Evolutionary conservation across 2,113 vertebrate species (phyloP).

Genomic region (Phycodurus eques): DNA sequence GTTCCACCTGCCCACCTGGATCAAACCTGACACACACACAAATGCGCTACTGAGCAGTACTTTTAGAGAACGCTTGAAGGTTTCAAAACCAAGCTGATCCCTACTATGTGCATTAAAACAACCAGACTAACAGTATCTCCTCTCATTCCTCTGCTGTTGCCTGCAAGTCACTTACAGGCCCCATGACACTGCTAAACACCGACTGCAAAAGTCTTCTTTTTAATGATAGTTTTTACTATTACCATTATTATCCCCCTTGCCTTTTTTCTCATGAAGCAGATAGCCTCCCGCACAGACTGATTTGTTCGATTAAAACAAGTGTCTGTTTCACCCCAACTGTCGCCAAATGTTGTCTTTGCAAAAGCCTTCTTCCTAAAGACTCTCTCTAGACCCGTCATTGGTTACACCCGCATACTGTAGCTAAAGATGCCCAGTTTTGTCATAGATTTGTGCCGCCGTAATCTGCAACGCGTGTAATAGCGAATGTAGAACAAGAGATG

Average conservation of each 20-base stretch:
- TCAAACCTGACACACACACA: slow-evolving; percentile 86
- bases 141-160: background rate
- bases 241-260: background rate
- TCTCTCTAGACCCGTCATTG: background rate
- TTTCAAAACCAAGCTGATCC: background rate
- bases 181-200: background rate
- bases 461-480: background rate
- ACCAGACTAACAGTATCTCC: background rate
- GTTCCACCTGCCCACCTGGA: slow-evolving; percentile 99
- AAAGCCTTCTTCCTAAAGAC: background rate
- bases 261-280: background rate
- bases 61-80: background rate
- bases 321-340: too few relatives aligned
- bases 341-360: too few relatives aligned
- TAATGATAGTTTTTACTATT: background rate
- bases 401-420: background rate
- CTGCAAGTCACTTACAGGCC: background rate
- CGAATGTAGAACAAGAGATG: background rate
- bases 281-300: background rate
- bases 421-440: too few relatives aligned
- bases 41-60: slow-evolving; percentile 21
- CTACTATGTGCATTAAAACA: background rate
- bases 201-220: background rate
- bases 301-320: background rate
- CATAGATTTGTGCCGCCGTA: too few relatives aligned